phyloP scores from a whole-genome alignment of 2,888 invertebrate genomes.

The Holacanthella duospinosa region DNA sequence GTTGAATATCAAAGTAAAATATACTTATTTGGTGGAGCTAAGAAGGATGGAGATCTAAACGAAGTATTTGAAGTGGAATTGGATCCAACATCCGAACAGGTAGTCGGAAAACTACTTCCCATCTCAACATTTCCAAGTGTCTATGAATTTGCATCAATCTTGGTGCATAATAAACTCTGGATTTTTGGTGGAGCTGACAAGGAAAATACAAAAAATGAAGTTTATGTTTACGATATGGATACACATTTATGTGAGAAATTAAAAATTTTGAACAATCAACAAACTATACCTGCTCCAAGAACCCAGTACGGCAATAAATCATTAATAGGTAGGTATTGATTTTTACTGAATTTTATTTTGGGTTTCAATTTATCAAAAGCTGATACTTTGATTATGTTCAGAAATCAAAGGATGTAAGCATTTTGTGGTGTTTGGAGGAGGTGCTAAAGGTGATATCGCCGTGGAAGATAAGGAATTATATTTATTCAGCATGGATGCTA shows the following conservation, averaged over 20 bases:
- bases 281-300: slow-evolving; percentile 14
- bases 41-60: slow-evolving; percentile 15
- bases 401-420: slow-evolving; percentile 5
- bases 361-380: neutral
- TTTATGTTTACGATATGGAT: slow-evolving; percentile 7
- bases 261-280: neutral
- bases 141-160: slow-evolving; percentile 17
- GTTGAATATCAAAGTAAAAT: slow-evolving; percentile 8
- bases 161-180: slow-evolving; percentile 9
- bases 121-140: slow-evolving; percentile 7
- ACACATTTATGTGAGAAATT: neutral
- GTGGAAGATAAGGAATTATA: neutral
- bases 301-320: slow-evolving; percentile 18
- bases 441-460: neutral
- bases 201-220: slow-evolving; percentile 10
- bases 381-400: slow-evolving; percentile 5
- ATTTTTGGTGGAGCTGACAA: slow-evolving; percentile 21
- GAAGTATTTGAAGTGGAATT: slow-evolving; percentile 14
- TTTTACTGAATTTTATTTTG: neutral
- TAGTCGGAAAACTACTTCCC: slow-evolving; percentile 9
- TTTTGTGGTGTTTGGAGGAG: slow-evolving; percentile 1
- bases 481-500: neutral
- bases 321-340: slow-evolving; percentile 13
- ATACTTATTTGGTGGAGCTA: slow-evolving; percentile 18
- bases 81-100: neutral